Conservation (phyloP, 2,888 invertebrate genomes). For the Cyaniris semiargus region DNA sequence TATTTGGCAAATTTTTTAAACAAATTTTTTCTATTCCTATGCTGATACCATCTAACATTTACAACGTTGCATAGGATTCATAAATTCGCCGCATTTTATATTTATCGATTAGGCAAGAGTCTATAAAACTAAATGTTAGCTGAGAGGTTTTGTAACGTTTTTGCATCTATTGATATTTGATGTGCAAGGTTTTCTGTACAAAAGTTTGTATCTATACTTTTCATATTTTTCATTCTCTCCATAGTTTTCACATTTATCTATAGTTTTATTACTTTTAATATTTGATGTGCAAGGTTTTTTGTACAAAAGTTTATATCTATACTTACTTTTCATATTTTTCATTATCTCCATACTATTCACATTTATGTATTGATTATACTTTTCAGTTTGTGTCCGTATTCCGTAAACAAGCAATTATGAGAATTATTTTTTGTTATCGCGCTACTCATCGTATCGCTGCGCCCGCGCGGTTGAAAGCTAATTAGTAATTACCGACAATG, state of each 20-base stretch:
- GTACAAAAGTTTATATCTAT: not conserved
- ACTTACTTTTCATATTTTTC: not conserved
- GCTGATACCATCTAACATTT: not conserved
- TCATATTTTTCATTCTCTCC: not conserved
- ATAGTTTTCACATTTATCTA: not conserved
- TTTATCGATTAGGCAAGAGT: not conserved
- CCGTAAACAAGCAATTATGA: not conserved
- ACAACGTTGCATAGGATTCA: not conserved
- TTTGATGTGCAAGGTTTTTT: not conserved
- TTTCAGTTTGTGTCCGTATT: not conserved
- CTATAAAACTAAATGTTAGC: slow-evolving; percentile 6
- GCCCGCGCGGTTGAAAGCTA: not conserved
- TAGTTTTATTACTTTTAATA: not conserved
- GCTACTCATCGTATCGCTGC: not conserved
- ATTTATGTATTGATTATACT: not conserved
- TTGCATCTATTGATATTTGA: not conserved
- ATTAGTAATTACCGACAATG: not conserved
- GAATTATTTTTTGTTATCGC: slow-evolving; percentile 9
- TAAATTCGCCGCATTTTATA: not conserved
- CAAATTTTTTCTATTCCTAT: not conserved
- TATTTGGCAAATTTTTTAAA: not conserved
- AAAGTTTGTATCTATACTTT: not conserved
- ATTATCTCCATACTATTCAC: not conserved
- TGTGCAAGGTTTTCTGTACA: not conserved
- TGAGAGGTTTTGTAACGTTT: slow-evolving; percentile 1